These are phyloP conservation scores for Pipra filicauda DNA, from an alignment of 2,113 vertebrate genomes.

Conservation along the genomic window DNA sequence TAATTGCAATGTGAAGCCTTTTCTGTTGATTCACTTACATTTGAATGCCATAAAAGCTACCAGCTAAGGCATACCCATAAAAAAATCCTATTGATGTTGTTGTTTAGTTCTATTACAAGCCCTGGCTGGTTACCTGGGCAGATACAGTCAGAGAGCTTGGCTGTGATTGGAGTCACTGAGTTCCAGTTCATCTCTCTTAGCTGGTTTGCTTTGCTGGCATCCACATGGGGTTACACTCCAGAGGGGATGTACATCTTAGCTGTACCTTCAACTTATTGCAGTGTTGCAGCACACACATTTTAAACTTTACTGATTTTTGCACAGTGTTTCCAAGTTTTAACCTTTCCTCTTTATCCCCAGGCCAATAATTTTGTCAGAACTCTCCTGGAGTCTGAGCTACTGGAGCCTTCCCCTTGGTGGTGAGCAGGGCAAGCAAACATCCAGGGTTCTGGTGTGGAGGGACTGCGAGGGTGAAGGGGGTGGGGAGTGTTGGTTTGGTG, in stretches of 20 bases:
- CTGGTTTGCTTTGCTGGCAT: neutral
- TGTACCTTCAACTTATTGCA: neutral
- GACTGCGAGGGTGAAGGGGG: neutral
- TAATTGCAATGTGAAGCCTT: neutral
- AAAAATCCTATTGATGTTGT: rapidly evolving
- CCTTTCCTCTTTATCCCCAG: neutral
- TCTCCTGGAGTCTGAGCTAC: rapidly evolving
- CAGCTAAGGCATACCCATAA: neutral
- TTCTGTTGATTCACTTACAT: neutral
- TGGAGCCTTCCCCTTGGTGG: neutral
- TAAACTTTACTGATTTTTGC: neutral
- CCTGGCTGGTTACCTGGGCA: neutral
- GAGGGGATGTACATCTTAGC: neutral
- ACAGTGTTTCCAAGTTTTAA: neutral
- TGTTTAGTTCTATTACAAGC: rapidly evolving
- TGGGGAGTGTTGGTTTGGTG: neutral
- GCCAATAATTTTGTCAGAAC: neutral
- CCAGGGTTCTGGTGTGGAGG: neutral
- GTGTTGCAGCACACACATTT: neutral
- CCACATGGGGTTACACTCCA: neutral
- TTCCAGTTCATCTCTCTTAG: neutral
- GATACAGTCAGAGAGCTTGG: neutral
- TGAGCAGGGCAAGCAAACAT: neutral
- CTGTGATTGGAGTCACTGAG: rapidly evolving
- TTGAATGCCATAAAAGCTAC: neutral